Conservation (phyloP, 2,797 vertebrate species). For the Hozukius guyotensis region DNA sequence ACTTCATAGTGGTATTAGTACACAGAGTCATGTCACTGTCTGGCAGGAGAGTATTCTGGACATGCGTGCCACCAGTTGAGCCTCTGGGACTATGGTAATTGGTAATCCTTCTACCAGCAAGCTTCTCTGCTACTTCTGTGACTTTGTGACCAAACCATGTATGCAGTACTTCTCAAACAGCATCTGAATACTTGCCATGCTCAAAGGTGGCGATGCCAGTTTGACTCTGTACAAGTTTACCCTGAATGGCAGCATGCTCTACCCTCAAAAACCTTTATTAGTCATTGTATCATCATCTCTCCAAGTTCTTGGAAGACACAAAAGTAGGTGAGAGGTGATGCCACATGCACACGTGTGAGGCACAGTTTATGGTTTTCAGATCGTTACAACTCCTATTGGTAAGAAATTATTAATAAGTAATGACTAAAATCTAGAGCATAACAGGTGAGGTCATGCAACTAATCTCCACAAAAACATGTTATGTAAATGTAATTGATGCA, state of each 20-base stretch:
- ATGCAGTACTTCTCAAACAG: not conserved
- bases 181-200: not conserved
- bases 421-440: not conserved
- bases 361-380: not conserved
- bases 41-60: not conserved
- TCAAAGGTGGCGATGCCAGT: not conserved
- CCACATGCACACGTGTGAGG: no score
- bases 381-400: not conserved
- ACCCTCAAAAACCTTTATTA: not conserved
- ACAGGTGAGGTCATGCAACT: not conserved
- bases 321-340: not conserved
- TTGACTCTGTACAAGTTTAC: not conserved
- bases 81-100: not conserved
- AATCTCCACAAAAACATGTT: not conserved
- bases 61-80: not conserved
- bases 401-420: not conserved
- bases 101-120: not conserved
- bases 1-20: not conserved
- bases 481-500: not conserved
- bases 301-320: not conserved
- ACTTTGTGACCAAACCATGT: not conserved
- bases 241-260: not conserved
- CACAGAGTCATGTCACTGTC: not conserved
- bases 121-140: not conserved
- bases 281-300: not conserved